Evolutionary conservation across 2,888 invertebrate species (phyloP), one percentile per base, ranked within the genome.

Genomic region (Resseliella maxima): DNA sequence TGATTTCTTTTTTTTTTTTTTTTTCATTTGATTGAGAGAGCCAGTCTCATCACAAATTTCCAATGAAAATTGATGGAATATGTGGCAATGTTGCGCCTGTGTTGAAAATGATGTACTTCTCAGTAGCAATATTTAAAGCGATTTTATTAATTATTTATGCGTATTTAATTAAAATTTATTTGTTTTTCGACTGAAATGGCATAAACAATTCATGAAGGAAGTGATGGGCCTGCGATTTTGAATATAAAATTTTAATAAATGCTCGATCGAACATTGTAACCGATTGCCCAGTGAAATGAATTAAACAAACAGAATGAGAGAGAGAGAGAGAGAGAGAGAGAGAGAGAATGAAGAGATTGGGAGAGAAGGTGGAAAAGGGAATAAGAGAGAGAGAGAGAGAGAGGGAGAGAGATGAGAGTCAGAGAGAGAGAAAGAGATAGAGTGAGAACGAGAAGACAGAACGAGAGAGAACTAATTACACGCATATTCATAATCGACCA

Each of bases 201-300:
- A 72, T 72, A 35, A 72, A 72, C 72, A 72, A 72, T 72, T 3
- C 72, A 72, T 31, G 72, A 72, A 31, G 31, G 72, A 31, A 72
- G 72, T 59, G 59, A n/a, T 24, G 27, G n/a, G n/a, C n/a, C 15
- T 18, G 31, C 31, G 15, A 31, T 72, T 72, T 72, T 35, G 72
- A 72, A n/a, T 72, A 35, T 31, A 72, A 72, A 72, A 72, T 31
- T 59, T 72, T 72, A 72, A 72, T 72, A 72, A 12, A 41, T 41
- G 72, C 72, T 72, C 2, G 31, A 3, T 72, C n/a, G 72, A 72
- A 72, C 59, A 59, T 35, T 31, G 31, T 72, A 72, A 72, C n/a
- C 72, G 72, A 72, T n/a, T 72, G 72, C 72, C 72, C 72, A 72
- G 72, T 72, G 72, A 35, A 72, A 72, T n/a, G 72, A 72, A 72